Conservation (phyloP, 1,140 invertebrate species). For the Pinna nobilis region DNA sequence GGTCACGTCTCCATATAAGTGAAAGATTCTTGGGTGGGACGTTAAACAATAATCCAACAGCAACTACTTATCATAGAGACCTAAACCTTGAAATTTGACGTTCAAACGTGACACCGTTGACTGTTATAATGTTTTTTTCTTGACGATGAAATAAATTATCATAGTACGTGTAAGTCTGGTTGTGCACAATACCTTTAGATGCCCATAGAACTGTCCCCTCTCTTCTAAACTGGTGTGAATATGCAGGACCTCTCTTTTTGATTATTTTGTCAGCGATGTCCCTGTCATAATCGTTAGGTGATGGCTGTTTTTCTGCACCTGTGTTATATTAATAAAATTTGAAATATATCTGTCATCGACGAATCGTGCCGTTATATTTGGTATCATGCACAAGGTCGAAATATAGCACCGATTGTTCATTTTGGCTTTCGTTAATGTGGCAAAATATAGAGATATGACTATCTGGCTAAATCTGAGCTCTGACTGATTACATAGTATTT, state of each 20-base stretch:
- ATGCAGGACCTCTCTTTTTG: conserved; percentile 48
- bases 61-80: background rate
- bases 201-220: conserved; percentile 62
- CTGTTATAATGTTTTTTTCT: background rate
- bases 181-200: conserved; percentile 42
- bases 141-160: background rate
- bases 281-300: conserved; percentile 60
- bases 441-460: no score
- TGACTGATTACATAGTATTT: no score
- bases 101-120: background rate
- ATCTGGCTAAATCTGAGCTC: no score
- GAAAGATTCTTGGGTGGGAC: no score
- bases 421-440: no score
- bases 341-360: background rate
- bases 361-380: background rate
- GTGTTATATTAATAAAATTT: background rate
- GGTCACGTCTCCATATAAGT: no score
- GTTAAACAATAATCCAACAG: no score
- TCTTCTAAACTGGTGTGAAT: conserved; percentile 59
- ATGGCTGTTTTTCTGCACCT: conserved; percentile 58
- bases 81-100: no score
- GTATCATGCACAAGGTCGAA: no score
- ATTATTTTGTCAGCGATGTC: conserved; percentile 55
- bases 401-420: no score
- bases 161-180: background rate